Percentiles rank a stretch among this genome's conserved stretches.
Evolutionary conservation across 2,888 invertebrate genomes (phyloP).

Genomic region (Dicyrtoma fusca): DNA sequence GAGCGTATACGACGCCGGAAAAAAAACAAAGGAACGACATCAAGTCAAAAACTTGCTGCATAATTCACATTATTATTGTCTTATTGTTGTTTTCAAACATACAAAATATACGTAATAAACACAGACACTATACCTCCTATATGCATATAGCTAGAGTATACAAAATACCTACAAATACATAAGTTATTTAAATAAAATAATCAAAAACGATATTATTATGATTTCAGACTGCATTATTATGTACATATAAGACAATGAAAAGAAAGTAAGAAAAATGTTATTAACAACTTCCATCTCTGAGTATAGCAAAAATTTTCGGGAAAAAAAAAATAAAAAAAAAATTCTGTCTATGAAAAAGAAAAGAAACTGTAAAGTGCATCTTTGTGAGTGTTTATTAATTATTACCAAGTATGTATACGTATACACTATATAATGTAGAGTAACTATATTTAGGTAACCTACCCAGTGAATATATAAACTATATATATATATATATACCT

Average conservation of each 20-base stretch:
- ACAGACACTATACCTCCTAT: too few species aligned
- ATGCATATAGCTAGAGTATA: background rate
- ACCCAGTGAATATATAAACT: too few species aligned
- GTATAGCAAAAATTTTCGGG: slow-evolving; percentile 16
- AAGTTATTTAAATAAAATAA: background rate
- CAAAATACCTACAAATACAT: background rate
- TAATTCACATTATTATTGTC: background rate
- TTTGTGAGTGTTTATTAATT: background rate
- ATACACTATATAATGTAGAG: too few species aligned
- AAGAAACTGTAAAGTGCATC: slow-evolving; percentile 14
- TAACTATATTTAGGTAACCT: too few species aligned
- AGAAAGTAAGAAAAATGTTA: slow-evolving; percentile 7
- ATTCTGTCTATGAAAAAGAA: too few species aligned
- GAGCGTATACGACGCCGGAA: too few species aligned
- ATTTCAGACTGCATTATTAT: slow-evolving; percentile 23
- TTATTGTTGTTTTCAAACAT: background rate
- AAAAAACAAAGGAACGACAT: too few species aligned
- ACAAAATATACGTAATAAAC: background rate
- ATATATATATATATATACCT: too few species aligned
- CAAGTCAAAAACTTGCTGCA: too few species aligned
- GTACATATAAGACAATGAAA: background rate
- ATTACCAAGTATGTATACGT: slow-evolving; percentile 1
- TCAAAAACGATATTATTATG: slow-evolving; percentile 6
- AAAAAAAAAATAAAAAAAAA: too few species aligned
- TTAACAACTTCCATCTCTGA: slow-evolving; percentile 24